These are phyloP conservation scores for Drosophila hydei DNA, from an alignment of 1,140 invertebrate species.

Conservation along the genomic window DNA sequence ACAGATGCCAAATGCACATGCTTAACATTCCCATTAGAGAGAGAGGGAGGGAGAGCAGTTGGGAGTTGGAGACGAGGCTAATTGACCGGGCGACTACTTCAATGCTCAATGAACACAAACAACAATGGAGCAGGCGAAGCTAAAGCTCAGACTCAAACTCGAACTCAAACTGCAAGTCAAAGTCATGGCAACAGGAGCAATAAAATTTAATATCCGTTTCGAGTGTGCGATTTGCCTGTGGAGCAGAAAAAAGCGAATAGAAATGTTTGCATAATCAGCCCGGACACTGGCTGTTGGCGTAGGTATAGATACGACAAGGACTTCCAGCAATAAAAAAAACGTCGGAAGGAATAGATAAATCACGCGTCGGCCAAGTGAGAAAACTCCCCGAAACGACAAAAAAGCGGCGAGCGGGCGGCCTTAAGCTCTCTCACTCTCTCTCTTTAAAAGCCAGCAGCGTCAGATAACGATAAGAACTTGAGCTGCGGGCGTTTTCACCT, in stretches of 20 bases:
- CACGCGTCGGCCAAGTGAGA: conserved; percentile 67
- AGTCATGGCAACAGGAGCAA: conserved; percentile 77
- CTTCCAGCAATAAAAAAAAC: conserved; percentile 54
- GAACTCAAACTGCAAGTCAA: conserved; percentile 15
- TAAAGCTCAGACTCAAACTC: background rate
- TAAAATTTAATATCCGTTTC: conserved; percentile 80
- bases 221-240: conserved; percentile 61
- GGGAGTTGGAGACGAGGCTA: conserved; percentile 43
- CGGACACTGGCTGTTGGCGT: conserved; percentile 19
- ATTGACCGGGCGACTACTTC: conserved; percentile 70
- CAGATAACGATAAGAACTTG: conserved; percentile 67
- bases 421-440: no score
- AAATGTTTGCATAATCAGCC: conserved; percentile 71
- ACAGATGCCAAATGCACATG: conserved; percentile 33
- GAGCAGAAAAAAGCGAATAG: conserved; percentile 28
- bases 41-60: no score
- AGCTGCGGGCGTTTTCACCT: conserved; percentile 52
- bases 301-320: background rate
- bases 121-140: conserved; percentile 38
- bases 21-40: conserved; percentile 48
- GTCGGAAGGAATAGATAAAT: conserved; percentile 77
- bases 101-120: conserved; percentile 64
- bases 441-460: conserved; percentile 36
- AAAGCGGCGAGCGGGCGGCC: no score
- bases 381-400: conserved; percentile 62